A percentile compares a stretch with the other conserved stretches of the same genome.
phyloP scores from a whole-genome alignment of 2,888 invertebrate species.

The Nomada goodeniana region DNA sequence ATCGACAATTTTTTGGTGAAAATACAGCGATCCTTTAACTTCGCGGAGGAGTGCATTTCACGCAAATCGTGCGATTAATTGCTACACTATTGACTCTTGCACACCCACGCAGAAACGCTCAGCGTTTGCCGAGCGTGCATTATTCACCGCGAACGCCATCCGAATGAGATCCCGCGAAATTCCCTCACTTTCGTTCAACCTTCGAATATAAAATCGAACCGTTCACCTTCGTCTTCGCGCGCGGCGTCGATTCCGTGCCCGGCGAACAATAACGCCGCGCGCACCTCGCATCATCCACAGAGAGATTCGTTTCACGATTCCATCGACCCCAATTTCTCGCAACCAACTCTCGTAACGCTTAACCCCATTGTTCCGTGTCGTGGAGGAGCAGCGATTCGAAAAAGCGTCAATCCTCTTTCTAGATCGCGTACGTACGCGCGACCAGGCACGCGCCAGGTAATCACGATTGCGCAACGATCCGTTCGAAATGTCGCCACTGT shows the following conservation, averaged over 20 bases:
- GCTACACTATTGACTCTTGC: conserved; percentile 1
- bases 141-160: too few species aligned
- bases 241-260: too few species aligned
- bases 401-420: conserved; percentile 42
- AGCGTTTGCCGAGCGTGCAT: too few species aligned
- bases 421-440: conserved; percentile 30
- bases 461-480: conserved; percentile 17
- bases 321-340: conserved; percentile 16
- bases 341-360: conserved; percentile 21
- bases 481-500: not conserved
- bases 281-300: not conserved
- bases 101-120: too few species aligned
- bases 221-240: too few species aligned
- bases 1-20: too few species aligned
- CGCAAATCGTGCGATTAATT: conserved; percentile 43
- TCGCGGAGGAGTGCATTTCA: not conserved
- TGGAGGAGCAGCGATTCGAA: conserved; percentile 25
- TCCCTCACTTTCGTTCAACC: too few species aligned
- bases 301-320: conserved; percentile 1
- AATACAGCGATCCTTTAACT: too few species aligned
- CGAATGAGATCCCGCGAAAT: too few species aligned
- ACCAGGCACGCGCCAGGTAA: not conserved
- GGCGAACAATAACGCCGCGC: not conserved
- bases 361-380: conserved; percentile 25
- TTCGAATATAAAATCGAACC: too few species aligned